These are phyloP conservation scores for Hydrolagus colliei DNA, from an alignment of 2,797 vertebrate species.

Conservation along the genomic window DNA sequence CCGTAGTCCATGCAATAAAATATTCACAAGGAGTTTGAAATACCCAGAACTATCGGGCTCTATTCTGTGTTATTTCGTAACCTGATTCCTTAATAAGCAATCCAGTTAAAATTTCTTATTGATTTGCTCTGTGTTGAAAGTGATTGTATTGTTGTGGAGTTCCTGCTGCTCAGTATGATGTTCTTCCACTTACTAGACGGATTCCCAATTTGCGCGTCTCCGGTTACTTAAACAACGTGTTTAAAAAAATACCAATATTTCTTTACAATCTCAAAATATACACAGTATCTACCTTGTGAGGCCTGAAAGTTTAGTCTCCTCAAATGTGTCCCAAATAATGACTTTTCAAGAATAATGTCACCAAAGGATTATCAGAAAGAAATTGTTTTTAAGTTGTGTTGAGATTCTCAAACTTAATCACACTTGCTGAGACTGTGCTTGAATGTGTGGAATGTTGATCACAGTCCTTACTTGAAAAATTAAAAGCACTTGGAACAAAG, in stretches of 20 bases:
- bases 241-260: constrained; percentile 35
- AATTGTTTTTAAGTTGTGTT: background rate
- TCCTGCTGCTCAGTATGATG: no score
- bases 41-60: no score
- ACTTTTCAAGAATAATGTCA: background rate
- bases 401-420: background rate
- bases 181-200: no score
- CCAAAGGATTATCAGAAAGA: background rate
- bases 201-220: no score
- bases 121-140: no score
- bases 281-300: constrained; percentile 27
- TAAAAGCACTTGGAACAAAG: background rate
- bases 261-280: constrained; percentile 45
- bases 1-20: no score
- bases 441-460: background rate
- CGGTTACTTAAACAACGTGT: no score
- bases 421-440: background rate
- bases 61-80: no score
- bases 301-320: background rate
- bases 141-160: no score
- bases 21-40: no score
- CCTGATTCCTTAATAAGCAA: no score
- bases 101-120: no score
- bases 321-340: background rate
- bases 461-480: background rate